Evolutionary conservation across 2,113 vertebrate species (phyloP).

Genomic region (Leptobrachium leishanense): DNA sequence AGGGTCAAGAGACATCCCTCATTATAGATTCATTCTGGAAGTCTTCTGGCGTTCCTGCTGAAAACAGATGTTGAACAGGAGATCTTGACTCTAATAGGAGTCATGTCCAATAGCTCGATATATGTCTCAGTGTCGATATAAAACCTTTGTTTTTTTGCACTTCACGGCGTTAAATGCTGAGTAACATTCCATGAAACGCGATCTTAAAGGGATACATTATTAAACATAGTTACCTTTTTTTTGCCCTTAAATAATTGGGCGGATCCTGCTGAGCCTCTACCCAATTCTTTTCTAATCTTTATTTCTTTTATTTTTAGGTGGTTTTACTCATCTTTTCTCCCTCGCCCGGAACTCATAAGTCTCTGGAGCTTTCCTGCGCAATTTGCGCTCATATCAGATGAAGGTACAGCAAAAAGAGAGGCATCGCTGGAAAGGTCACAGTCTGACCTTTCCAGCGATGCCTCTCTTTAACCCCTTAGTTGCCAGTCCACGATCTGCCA

Average conservation of each 20-base stretch:
- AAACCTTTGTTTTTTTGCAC: slow-evolving; percentile 60
- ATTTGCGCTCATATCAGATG: too few relatives aligned
- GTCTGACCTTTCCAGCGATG: too few relatives aligned
- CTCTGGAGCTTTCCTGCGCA: too few relatives aligned
- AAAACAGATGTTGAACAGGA: slow-evolving; percentile 60
- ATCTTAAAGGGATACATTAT: slow-evolving; percentile 33
- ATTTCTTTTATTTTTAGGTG: too few relatives aligned
- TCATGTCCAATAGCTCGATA: slow-evolving; percentile 63
- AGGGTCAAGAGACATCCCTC: slow-evolving; percentile 67
- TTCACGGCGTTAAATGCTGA: slow-evolving; percentile 57
- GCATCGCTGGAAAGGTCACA: too few relatives aligned
- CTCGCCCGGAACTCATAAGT: too few relatives aligned
- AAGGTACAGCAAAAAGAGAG: too few relatives aligned
- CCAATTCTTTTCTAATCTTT: too few relatives aligned
- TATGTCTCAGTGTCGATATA: slow-evolving; percentile 69
- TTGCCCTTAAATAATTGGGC: slow-evolving; percentile 7
- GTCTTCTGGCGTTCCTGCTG: slow-evolving; percentile 68
- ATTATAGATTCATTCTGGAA: slow-evolving; percentile 70
- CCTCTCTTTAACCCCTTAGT: too few relatives aligned
- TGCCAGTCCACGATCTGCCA: too few relatives aligned
- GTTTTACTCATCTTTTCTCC: too few relatives aligned
- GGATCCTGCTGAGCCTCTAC: too few relatives aligned
- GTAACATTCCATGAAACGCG: slow-evolving; percentile 48
- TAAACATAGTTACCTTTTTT: neutral
- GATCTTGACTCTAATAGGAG: slow-evolving; percentile 68